A percentile compares a stretch with the other conserved stretches of the same genome.
These are phyloP conservation scores for Stegodyphus mimosarum DNA, from an alignment of 1,140 invertebrate genomes.

Conservation along the genomic window DNA sequence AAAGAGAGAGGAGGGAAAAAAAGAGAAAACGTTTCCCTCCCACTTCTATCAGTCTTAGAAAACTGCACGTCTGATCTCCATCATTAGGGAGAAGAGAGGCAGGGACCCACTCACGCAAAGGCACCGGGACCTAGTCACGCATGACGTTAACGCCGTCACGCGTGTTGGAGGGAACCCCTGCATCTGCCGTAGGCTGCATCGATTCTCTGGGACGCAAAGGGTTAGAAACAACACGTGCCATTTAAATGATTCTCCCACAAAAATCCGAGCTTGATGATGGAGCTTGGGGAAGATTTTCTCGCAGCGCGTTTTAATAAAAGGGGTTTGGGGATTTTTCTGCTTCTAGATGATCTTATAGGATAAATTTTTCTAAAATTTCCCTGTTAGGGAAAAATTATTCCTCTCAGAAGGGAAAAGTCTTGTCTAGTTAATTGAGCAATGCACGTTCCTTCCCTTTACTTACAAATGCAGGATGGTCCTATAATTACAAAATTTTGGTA, in stretches of 20 bases:
- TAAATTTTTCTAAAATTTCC: too few species aligned
- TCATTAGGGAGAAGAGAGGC: constrained; percentile 11
- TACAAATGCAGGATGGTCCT: too few species aligned
- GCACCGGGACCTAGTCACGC: constrained; percentile 28
- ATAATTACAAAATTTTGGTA: too few species aligned
- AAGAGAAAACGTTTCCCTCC: background rate
- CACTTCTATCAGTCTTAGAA: constrained; percentile 21
- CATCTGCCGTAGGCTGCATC: constrained; percentile 16
- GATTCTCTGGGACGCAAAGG: constrained; percentile 18
- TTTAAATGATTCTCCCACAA: constrained; percentile 34
- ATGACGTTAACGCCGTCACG: constrained; percentile 50
- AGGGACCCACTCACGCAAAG: constrained; percentile 21
- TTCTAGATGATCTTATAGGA: too few species aligned
- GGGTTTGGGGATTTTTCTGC: too few species aligned
- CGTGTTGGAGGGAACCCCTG: constrained; percentile 32
- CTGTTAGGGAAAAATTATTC: too few species aligned
- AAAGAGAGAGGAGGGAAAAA: constrained; percentile 1
- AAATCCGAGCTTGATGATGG: constrained; percentile 9
- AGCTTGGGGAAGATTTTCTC: background rate
- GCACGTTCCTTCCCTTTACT: too few species aligned
- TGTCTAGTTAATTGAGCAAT: too few species aligned
- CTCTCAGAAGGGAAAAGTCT: too few species aligned
- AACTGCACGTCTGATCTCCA: constrained; percentile 8
- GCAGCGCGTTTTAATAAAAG: background rate
- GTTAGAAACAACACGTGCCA: constrained; percentile 39